phyloP scores from a whole-genome alignment of 1,140 invertebrate genomes.

The Leptopilina boulardi region DNA sequence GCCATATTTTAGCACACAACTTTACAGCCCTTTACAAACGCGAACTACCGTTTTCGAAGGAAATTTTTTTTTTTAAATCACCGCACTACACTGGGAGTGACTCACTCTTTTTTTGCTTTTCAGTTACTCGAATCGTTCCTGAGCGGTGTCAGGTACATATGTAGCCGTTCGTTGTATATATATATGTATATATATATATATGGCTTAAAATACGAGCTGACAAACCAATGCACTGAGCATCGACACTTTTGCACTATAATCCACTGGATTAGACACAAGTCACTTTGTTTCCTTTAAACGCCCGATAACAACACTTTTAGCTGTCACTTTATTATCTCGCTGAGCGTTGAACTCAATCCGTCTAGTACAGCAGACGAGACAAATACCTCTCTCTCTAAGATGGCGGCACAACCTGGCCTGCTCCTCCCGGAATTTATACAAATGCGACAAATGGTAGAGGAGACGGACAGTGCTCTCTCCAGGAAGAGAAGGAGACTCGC shows the following conservation, averaged over 20 bases:
- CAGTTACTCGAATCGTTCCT: background rate
- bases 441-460: slow-evolving; percentile 59
- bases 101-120: background rate
- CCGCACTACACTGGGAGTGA: slow-evolving; percentile 8
- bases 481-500: slow-evolving; percentile 32
- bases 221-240: background rate
- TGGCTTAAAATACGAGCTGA: slow-evolving; percentile 1
- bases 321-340: slow-evolving; percentile 38
- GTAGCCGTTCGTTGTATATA: slow-evolving; percentile 3
- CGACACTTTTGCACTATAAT: slow-evolving; percentile 16
- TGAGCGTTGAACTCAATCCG: slow-evolving; percentile 33
- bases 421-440: slow-evolving; percentile 60
- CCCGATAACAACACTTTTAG: slow-evolving; percentile 46
- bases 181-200: too few species aligned
- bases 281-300: slow-evolving; percentile 32
- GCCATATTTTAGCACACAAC: slow-evolving; percentile 46
- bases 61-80: slow-evolving; percentile 15
- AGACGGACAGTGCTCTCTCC: slow-evolving; percentile 41
- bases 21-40: slow-evolving; percentile 37
- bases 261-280: background rate
- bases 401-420: slow-evolving; percentile 61
- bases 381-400: slow-evolving; percentile 65
- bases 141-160: slow-evolving; percentile 28
- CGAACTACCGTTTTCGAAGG: slow-evolving; percentile 27
- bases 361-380: slow-evolving; percentile 44